phyloP scores from a whole-genome alignment of 1,140 invertebrate genomes.

The Palaemon carinicauda region DNA sequence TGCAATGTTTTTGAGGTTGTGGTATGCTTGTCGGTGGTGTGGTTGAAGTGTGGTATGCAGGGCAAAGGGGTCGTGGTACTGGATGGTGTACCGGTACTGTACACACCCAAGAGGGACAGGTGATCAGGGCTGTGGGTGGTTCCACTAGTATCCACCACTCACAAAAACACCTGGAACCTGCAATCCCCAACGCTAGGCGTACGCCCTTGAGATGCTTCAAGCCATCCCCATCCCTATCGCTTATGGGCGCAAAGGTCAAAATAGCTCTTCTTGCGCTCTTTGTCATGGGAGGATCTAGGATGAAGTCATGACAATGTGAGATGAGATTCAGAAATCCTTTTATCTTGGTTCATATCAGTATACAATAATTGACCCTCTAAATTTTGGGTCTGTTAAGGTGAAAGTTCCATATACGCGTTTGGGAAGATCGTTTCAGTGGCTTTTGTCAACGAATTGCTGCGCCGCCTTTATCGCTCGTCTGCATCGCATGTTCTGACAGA shows the following conservation, averaged over 20 bases:
- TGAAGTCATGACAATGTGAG: constrained; percentile 19
- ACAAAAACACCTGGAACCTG: constrained; percentile 3
- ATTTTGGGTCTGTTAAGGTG: constrained; percentile 30
- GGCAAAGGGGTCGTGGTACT: not conserved
- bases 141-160: not conserved
- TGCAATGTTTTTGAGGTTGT: not conserved
- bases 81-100: constrained; percentile 3
- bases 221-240: not conserved
- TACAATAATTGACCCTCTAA: constrained; percentile 46
- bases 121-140: constrained; percentile 29
- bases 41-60: not conserved
- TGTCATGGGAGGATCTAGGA: not conserved
- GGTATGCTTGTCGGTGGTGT: not conserved
- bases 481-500: too few species aligned
- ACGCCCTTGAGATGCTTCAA: not conserved
- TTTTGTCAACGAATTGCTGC: too few species aligned
- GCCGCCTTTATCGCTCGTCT: too few species aligned
- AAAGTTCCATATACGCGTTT: not conserved
- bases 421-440: too few species aligned
- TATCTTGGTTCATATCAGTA: constrained; percentile 39
- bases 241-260: not conserved
- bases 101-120: constrained; percentile 23
- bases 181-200: not conserved
- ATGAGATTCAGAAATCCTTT: constrained; percentile 16
- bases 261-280: not conserved